phyloP scores from a whole-genome alignment of 2,797 vertebrate genomes.

The Sebastes trivittatus region DNA sequence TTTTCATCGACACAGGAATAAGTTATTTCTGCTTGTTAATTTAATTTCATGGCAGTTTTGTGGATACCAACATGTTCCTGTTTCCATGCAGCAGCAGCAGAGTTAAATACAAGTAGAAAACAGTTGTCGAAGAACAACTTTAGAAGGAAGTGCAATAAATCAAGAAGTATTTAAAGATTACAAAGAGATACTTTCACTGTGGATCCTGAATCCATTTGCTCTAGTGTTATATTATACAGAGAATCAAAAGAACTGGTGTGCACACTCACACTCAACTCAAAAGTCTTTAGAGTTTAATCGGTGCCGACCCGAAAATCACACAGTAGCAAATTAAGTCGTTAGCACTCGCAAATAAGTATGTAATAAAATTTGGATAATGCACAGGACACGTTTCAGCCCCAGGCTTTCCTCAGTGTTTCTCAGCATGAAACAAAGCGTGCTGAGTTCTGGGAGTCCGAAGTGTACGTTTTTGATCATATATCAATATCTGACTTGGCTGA shows the following conservation, averaged over 20 bases:
- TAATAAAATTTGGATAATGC: background rate
- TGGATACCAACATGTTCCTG: background rate
- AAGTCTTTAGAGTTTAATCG: background rate
- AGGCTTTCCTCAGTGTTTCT: background rate
- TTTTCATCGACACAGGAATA: background rate
- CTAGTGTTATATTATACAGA: background rate
- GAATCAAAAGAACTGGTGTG: background rate
- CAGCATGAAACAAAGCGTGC: background rate
- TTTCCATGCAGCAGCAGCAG: background rate
- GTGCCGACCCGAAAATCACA: background rate
- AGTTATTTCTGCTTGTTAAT: background rate
- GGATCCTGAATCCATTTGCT: background rate
- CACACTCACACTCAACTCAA: background rate
- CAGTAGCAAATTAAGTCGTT: background rate
- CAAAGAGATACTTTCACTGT: background rate
- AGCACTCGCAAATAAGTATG: background rate
- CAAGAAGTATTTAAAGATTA: background rate
- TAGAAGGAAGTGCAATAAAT: background rate
- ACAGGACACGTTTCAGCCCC: background rate
- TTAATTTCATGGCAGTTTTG: slow-evolving; percentile 17
- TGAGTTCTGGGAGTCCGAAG: background rate
- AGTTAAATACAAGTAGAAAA: background rate
- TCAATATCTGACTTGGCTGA: background rate
- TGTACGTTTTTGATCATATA: background rate
- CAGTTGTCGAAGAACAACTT: background rate